phyloP scores from a whole-genome alignment of 2,113 vertebrate genomes.

The Oenanthe melanoleuca region DNA sequence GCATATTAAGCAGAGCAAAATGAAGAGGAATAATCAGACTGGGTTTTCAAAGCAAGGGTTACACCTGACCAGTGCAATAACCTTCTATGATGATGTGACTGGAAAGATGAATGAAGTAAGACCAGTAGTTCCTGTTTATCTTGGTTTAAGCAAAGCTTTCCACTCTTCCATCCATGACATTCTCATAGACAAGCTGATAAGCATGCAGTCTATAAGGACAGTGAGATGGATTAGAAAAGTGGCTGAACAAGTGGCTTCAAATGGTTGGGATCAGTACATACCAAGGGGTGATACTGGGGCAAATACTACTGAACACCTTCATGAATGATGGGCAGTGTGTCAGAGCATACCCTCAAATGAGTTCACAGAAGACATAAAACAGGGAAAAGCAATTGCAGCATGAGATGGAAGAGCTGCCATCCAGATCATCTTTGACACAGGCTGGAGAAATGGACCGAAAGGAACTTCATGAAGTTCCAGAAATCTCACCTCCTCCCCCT shows the following conservation, averaged over 20 bases:
- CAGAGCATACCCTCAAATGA: neutral
- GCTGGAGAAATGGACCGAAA: neutral
- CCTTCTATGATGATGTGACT: neutral
- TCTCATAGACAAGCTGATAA: neutral
- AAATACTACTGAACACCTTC: neutral
- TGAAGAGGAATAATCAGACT: neutral
- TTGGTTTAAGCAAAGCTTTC: neutral
- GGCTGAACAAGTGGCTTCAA: neutral
- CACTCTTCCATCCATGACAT: neutral
- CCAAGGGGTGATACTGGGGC: neutral
- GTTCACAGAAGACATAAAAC: neutral
- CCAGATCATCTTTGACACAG: neutral
- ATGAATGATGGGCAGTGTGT: fast-evolving
- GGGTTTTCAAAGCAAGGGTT: neutral
- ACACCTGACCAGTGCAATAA: neutral
- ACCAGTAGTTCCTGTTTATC: neutral
- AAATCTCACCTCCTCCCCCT: neutral
- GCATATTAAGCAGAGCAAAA: neutral
- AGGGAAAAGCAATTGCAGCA: neutral
- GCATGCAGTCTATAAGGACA: neutral
- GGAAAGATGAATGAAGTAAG: neutral
- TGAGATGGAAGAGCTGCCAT: neutral
- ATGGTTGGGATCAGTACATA: neutral
- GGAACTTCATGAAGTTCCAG: neutral
- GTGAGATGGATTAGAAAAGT: neutral